phyloP scores from a whole-genome alignment of 2,113 vertebrate species.

The Naja naja region DNA sequence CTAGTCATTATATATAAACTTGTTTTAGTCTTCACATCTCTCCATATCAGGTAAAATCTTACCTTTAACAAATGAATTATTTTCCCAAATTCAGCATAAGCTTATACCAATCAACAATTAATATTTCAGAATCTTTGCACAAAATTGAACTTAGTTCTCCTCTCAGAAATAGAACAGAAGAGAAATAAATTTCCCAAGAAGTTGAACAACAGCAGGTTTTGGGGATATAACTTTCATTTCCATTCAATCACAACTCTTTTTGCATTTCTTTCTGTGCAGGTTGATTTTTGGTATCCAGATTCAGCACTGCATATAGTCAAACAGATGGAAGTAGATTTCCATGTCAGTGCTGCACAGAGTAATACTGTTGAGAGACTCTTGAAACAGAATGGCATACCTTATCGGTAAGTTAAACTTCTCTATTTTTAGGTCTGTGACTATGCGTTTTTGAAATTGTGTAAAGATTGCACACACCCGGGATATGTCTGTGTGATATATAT shows the following conservation, averaged over 20 bases:
- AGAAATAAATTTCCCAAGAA: neutral
- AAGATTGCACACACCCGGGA: neutral
- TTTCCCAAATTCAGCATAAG: neutral
- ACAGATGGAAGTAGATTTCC: conserved; percentile 70
- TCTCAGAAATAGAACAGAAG: neutral
- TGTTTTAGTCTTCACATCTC: neutral
- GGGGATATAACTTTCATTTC: neutral
- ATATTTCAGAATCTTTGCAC: neutral
- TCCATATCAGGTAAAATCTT: neutral
- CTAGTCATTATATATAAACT: neutral
- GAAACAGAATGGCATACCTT: conserved; percentile 61
- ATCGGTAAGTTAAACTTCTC: neutral
- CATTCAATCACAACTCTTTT: neutral
- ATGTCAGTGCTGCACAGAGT: conserved; percentile 66
- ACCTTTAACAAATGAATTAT: neutral
- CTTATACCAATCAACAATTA: neutral
- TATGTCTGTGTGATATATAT: neutral
- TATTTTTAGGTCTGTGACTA: neutral
- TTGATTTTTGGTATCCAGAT: conserved; percentile 77
- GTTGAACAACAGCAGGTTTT: neutral
- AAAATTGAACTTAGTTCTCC: neutral
- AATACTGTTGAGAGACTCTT: conserved; percentile 61
- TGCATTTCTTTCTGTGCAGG: conserved; percentile 58
- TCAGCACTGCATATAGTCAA: conserved; percentile 55
- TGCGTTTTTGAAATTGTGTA: neutral